Percentiles rank a stretch among this genome's conserved stretches.
These are phyloP conservation scores for Atrina japonica DNA, from an alignment of 2,888 invertebrate species.

Conservation along the genomic window DNA sequence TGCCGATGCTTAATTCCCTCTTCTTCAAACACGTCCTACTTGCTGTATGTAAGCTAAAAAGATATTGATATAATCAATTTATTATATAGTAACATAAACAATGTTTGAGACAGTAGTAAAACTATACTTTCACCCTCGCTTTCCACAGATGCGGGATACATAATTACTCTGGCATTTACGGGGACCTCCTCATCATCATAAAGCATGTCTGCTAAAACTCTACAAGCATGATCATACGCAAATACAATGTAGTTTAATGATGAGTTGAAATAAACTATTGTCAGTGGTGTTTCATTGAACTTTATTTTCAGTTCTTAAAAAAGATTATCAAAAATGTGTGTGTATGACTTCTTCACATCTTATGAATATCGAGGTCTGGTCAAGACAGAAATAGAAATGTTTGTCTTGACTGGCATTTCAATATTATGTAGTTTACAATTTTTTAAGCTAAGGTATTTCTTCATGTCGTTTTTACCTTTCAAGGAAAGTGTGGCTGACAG, in stretches of 20 bases:
- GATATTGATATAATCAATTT: neutral
- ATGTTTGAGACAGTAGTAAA: no score
- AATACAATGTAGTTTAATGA: constrained; percentile 6
- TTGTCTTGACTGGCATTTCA: constrained; percentile 12
- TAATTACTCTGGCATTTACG: constrained; percentile 18
- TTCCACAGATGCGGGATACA: constrained; percentile 12
- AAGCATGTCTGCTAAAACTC: constrained; percentile 7
- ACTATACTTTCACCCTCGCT: constrained; percentile 5
- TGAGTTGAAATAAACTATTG: neutral
- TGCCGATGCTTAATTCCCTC: constrained; percentile 15
- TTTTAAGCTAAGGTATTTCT: neutral
- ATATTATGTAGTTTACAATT: constrained; percentile 1
- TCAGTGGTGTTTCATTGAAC: no score
- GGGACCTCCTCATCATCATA: neutral
- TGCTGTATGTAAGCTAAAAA: constrained; percentile 27
- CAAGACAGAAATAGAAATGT: constrained; percentile 3
- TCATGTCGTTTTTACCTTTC: neutral
- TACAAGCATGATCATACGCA: constrained; percentile 15
- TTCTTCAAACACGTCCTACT: constrained; percentile 26
- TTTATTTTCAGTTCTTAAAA: constrained; percentile 1
- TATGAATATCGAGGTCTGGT: neutral
- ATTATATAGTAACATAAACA: no score
- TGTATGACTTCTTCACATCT: constrained; percentile 8
- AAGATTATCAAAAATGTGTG: constrained; percentile 9
- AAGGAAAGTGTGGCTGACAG: constrained; percentile 9